These are phyloP conservation scores for Cosmia pyralina DNA, from an alignment of 2,888 invertebrate genomes.

Conservation along the genomic window DNA sequence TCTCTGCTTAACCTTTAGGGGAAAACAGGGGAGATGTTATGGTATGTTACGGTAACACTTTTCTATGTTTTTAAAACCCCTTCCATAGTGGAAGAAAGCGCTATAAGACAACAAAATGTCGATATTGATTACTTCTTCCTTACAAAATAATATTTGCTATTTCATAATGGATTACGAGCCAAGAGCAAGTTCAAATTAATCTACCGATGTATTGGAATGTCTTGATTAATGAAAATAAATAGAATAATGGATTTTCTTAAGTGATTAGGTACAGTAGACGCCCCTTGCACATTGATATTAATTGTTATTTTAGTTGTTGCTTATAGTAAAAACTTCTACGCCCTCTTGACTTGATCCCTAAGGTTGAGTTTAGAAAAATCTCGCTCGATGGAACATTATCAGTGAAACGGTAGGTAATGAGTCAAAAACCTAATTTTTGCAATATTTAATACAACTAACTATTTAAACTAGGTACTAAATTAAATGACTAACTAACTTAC, in stretches of 20 bases:
- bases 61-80: neutral
- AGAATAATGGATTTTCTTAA: slow-evolving; percentile 44
- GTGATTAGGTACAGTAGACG: slow-evolving; percentile 36
- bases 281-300: slow-evolving; percentile 37
- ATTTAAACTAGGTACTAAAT: too few species aligned
- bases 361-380: neutral
- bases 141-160: slow-evolving; percentile 32
- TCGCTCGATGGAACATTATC: neutral
- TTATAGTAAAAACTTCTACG: slow-evolving; percentile 8
- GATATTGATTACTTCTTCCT: slow-evolving; percentile 12
- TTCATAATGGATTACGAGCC: slow-evolving; percentile 47
- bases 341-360: neutral
- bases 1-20: neutral
- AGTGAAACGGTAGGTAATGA: neutral
- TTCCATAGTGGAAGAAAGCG: neutral
- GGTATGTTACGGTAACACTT: neutral
- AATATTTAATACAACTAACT: too few species aligned
- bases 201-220: slow-evolving; percentile 27
- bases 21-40: neutral
- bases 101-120: slow-evolving; percentile 1
- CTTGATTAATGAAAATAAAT: slow-evolving; percentile 54
- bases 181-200: slow-evolving; percentile 39
- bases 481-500: too few species aligned
- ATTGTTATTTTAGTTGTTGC: slow-evolving; percentile 22
- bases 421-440: too few species aligned